phyloP scores from a whole-genome alignment of 37 sponge, comb jelly and placozoan species.

The Ephydatia muelleri region DNA sequence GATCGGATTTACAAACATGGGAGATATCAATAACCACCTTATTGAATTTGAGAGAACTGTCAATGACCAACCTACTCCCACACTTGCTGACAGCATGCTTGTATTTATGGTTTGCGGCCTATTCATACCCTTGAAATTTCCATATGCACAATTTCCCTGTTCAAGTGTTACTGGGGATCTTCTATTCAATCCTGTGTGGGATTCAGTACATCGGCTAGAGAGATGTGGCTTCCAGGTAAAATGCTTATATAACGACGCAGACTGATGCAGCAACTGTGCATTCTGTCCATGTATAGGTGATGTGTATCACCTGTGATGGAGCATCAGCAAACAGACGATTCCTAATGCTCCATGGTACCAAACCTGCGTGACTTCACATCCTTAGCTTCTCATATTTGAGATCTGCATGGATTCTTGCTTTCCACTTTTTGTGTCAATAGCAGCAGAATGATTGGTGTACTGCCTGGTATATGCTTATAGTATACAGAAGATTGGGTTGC shows the following conservation, averaged over 20 bases:
- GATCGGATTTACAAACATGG: conserved; percentile 58
- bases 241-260: too few species aligned
- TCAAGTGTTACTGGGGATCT: not conserved
- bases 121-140: conserved; percentile 7
- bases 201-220: conserved; percentile 24
- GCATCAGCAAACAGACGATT: conserved; percentile 5
- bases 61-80: not conserved
- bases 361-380: too few species aligned
- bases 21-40: conserved; percentile 32
- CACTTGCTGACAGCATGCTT: conserved; percentile 23
- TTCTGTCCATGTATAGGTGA: not conserved
- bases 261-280: too few species aligned
- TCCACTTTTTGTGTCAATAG: too few species aligned
- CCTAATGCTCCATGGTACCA: too few species aligned
- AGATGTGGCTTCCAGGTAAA: too few species aligned
- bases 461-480: too few species aligned
- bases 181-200: conserved; percentile 15
- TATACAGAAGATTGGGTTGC: too few species aligned
- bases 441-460: too few species aligned
- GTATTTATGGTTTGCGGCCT: conserved; percentile 26
- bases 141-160: conserved; percentile 30
- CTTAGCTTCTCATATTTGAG: too few species aligned
- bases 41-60: conserved; percentile 8
- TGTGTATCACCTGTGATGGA: conserved; percentile 13
- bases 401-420: too few species aligned